Conservation (phyloP, 2,113 vertebrate genomes). For the Pycnonotus jocosus region DNA sequence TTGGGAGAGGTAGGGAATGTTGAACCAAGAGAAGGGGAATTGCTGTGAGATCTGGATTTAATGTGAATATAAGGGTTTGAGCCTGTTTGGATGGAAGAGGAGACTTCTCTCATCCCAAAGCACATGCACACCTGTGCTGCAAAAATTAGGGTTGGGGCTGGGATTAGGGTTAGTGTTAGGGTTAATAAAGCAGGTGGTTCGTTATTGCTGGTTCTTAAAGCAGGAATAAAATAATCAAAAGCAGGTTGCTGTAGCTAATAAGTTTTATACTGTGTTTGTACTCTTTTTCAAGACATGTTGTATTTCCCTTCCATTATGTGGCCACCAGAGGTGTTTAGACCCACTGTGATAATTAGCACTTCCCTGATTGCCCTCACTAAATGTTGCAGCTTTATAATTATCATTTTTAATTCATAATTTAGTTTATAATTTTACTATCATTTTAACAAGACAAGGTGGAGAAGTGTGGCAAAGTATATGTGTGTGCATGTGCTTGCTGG, state of each 20-base stretch:
- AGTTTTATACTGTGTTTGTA: too few relatives aligned
- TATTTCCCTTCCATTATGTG: neutral
- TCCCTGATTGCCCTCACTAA: conserved; percentile 28
- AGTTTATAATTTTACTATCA: neutral
- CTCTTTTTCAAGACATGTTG: neutral
- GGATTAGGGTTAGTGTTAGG: too few relatives aligned
- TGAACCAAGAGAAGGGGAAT: neutral
- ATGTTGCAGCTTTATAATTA: neutral
- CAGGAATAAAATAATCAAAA: neutral
- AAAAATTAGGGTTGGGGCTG: too few relatives aligned
- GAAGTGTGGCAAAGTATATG: neutral
- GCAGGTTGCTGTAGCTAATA: neutral
- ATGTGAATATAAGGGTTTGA: neutral
- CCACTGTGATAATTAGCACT: conserved; percentile 49
- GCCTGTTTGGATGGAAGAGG: neutral
- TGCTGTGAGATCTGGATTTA: neutral
- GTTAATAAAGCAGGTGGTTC: too few relatives aligned
- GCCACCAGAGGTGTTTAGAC: neutral
- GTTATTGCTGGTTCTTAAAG: neutral
- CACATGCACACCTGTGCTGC: neutral
- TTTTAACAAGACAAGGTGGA: conserved; percentile 9
- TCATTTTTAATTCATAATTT: neutral
- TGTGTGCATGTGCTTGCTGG: rapidly evolving
- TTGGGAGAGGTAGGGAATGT: neutral
- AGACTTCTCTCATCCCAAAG: neutral